Conservation (phyloP, 2,888 invertebrate genomes). For the Tipula unca region DNA sequence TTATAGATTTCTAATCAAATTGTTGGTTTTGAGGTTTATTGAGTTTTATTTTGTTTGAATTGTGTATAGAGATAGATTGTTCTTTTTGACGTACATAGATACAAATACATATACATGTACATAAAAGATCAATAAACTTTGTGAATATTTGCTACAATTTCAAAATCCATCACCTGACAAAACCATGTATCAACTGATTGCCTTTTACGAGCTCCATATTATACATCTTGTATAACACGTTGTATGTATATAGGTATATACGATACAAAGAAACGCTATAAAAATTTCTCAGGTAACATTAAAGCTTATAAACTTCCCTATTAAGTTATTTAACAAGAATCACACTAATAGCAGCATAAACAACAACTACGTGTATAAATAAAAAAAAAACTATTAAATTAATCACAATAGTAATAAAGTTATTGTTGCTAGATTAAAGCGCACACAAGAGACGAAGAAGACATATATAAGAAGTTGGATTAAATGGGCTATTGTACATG, state of each 20-base stretch:
- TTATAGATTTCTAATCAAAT: neutral
- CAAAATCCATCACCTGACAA: neutral
- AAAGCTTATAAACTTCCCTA: neutral
- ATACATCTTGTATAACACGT: neutral
- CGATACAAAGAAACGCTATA: neutral
- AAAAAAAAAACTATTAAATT: neutral
- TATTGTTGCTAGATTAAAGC: neutral
- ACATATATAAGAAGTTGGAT: neutral
- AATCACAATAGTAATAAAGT: neutral
- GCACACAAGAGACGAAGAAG: neutral
- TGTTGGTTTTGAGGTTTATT: neutral
- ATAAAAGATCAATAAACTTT: neutral
- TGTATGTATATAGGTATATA: neutral
- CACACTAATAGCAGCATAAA: neutral
- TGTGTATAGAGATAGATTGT: neutral
- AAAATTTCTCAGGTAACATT: neutral
- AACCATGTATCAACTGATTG: neutral
- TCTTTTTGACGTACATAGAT: neutral
- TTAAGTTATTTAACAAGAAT: neutral
- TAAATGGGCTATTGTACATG: neutral
- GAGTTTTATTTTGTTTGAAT: neutral
- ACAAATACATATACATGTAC: neutral
- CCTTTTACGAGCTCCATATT: neutral
- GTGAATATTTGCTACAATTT: neutral
- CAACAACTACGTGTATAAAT: neutral